phyloP scores from a whole-genome alignment of 2,888 invertebrate species.

The Blastobasis lacticolella region DNA sequence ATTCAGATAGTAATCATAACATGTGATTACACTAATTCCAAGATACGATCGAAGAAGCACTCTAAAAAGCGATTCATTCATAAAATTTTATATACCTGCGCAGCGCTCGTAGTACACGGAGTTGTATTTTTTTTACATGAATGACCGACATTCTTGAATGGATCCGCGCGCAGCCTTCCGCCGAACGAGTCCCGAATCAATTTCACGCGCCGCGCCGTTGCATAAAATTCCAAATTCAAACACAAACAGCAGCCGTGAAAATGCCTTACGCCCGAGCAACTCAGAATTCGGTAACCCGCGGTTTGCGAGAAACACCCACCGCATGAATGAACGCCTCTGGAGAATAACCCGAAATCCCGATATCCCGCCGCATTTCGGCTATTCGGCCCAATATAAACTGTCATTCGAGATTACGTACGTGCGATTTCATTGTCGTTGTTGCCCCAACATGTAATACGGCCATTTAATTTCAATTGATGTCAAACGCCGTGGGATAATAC shows the following conservation, averaged over 20 bases:
- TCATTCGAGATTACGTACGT: conserved; percentile 41
- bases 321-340: conserved; percentile 60
- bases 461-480: conserved; percentile 43
- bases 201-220: conserved; percentile 62
- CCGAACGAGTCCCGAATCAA: conserved; percentile 49
- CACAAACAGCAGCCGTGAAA: conserved; percentile 40
- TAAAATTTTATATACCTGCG: conserved; percentile 47
- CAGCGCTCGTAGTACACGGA: conserved; percentile 36
- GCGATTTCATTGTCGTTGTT: conserved; percentile 35
- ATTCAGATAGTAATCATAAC: no score
- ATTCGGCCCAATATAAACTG: conserved; percentile 53
- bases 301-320: conserved; percentile 48
- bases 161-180: conserved; percentile 46
- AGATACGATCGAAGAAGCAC: no score
- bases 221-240: conserved; percentile 56
- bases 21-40: no score
- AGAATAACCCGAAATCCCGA: conserved; percentile 37
- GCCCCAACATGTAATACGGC: conserved; percentile 40
- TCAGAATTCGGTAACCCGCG: conserved; percentile 29
- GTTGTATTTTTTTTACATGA: conserved; percentile 48
- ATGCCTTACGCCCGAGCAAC: conserved; percentile 27
- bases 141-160: conserved; percentile 33
- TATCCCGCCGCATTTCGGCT: conserved; percentile 29
- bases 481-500: conserved; percentile 2
- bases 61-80: conserved; percentile 32